Evolutionary conservation across 2,888 invertebrate genomes (phyloP), one percentile per base, ranked within the genome.

Genomic region (Platynereis dumerilii): DNA sequence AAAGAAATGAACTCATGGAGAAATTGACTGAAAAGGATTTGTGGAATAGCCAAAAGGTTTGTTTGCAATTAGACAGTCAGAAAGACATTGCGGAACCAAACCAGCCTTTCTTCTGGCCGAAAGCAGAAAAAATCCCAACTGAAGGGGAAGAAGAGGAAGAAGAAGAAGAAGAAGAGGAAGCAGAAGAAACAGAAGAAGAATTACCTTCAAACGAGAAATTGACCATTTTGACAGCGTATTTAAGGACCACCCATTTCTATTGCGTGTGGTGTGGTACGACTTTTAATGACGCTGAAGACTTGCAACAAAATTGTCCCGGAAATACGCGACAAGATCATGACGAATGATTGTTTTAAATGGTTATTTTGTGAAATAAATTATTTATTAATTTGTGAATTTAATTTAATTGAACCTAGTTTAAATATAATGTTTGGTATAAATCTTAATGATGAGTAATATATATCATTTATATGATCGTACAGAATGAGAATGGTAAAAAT

Each of bases 231-330:
- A 87, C 88, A 0, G 80, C 84, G 29, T 92, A 93, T 81, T 83
- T 93, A 62, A 86, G 92, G 64, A 86, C 85, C n/a, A 88, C 87
- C 44, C 89, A 92, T 81, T 86, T 86, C 63, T 93, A 92, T 81
- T 93, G 93, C 78, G 87, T 91, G 60, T 93, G 92, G 90, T 93
- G 93, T 86, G 91, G 90, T 15, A 88, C 88, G 3, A 87, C 87
- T 57, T 92, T 88, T 80, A 86, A 88, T 66, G 80, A 77, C 70
- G 69, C 68, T 28, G 73, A 76, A 26, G 80, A 80, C 64, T 26
- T 82, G 29, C 59, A 58, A 34, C 60, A 72, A 15, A 78, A 78
- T 62, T 82, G 82, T 72, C 80, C 82, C 24, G 82, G 82, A 44
- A 74, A 76, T 60, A 75, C 78, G 28, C 72, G 78, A 28, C 77